Conservation (phyloP, 2,113 vertebrate genomes). For the Theropithecus gelada region DNA sequence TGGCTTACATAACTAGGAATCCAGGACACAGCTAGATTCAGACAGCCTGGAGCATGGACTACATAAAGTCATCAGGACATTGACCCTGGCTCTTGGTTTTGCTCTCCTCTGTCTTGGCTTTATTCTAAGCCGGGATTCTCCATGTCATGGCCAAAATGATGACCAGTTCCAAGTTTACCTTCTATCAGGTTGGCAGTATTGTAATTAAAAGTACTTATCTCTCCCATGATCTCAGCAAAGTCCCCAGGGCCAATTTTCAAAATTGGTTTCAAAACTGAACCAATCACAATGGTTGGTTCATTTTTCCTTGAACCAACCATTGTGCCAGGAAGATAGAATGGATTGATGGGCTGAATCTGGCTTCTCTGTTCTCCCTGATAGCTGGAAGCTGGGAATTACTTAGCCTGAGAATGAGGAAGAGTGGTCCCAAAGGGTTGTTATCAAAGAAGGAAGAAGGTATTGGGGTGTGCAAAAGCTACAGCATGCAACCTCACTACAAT, state of each 20-base stretch:
- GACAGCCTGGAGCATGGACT: not conserved
- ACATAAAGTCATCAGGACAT: not conserved
- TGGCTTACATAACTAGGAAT: not conserved
- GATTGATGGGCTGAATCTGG: no score
- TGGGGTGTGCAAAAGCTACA: not conserved
- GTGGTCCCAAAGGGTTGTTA: not conserved
- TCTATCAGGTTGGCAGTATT: not conserved
- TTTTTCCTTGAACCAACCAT: not conserved
- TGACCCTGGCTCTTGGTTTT: not conserved
- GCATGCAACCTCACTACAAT: not conserved
- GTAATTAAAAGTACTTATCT: not conserved
- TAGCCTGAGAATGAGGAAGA: not conserved
- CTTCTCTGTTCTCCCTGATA: not conserved
- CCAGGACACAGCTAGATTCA: not conserved
- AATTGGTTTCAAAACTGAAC: not conserved
- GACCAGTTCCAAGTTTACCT: not conserved
- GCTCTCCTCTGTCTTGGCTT: not conserved
- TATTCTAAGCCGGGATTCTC: not conserved
- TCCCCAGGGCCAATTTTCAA: not conserved
- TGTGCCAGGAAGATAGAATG: not conserved
- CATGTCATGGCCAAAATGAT: not conserved
- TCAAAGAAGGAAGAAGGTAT: not conserved
- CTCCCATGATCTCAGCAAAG: not conserved
- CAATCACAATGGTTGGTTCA: no score
- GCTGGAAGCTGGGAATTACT: not conserved